Conservation (phyloP, 2,113 vertebrate species). For the Narcine bancroftii region DNA sequence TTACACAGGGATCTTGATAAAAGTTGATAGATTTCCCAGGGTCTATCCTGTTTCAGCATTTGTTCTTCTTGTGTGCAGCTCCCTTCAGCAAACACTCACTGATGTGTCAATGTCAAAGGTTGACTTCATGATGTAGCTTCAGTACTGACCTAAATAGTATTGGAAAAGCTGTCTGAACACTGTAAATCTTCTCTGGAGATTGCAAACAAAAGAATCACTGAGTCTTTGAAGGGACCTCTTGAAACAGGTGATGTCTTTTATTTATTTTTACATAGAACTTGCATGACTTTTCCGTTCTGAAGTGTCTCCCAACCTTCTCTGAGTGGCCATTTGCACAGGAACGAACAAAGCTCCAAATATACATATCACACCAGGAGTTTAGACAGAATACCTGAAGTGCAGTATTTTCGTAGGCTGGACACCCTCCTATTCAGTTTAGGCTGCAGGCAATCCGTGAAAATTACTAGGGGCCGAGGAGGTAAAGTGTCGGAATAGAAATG, state of each 20-base stretch:
- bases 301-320: too few relatives aligned
- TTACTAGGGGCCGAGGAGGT: too few relatives aligned
- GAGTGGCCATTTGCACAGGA: too few relatives aligned
- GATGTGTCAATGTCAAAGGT: conserved; percentile 47
- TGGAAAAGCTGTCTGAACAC: conserved; percentile 51
- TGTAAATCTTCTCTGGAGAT: conserved; percentile 56
- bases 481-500: too few relatives aligned
- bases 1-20: conserved; percentile 16
- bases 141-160: conserved; percentile 41
- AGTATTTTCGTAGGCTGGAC: too few relatives aligned
- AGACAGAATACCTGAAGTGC: too few relatives aligned
- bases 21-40: background rate
- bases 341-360: too few relatives aligned
- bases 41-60: background rate
- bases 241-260: conserved; percentile 56
- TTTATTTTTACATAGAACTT: too few relatives aligned
- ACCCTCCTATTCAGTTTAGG: too few relatives aligned
- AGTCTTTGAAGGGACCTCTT: conserved; percentile 60
- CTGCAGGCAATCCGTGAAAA: too few relatives aligned
- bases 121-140: conserved; percentile 37
- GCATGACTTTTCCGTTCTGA: too few relatives aligned
- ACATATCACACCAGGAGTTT: too few relatives aligned
- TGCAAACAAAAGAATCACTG: conserved; percentile 64
- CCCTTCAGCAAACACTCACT: background rate
- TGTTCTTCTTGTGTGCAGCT: background rate